Evolutionary conservation across 2,888 invertebrate genomes (phyloP).

Genomic region (Cephus rjabovi): DNA sequence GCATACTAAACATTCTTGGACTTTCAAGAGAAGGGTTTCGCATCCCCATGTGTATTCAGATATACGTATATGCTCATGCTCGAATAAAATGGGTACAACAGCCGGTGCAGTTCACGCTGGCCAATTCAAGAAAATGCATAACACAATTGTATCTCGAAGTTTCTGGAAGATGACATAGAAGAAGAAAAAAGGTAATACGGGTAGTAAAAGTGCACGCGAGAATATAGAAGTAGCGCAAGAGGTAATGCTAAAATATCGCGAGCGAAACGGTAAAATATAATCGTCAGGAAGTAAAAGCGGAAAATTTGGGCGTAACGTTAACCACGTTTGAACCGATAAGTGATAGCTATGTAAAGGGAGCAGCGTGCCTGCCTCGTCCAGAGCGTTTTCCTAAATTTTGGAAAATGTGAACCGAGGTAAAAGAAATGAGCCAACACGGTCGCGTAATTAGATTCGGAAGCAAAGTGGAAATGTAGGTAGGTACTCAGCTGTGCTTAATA

Average conservation of each 20-base stretch:
- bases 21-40: background rate
- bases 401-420: background rate
- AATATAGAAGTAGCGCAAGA: background rate
- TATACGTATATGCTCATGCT: background rate
- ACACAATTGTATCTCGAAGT: background rate
- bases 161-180: background rate
- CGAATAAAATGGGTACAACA: background rate
- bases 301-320: background rate
- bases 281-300: background rate
- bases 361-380: background rate
- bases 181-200: background rate
- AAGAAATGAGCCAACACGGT: background rate
- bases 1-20: constrained; percentile 18
- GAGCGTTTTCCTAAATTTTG: background rate
- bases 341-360: background rate
- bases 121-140: background rate
- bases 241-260: too few relatives aligned
- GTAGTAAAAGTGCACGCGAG: background rate
- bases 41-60: background rate
- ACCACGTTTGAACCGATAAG: background rate
- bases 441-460: background rate
- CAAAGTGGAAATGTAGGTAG: too few relatives aligned
- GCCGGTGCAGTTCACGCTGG: background rate
- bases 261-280: background rate
- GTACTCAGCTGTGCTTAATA: too few relatives aligned